Evolutionary conservation across 1,140 invertebrate species (phyloP).

Genomic region (Bombus confusus): DNA sequence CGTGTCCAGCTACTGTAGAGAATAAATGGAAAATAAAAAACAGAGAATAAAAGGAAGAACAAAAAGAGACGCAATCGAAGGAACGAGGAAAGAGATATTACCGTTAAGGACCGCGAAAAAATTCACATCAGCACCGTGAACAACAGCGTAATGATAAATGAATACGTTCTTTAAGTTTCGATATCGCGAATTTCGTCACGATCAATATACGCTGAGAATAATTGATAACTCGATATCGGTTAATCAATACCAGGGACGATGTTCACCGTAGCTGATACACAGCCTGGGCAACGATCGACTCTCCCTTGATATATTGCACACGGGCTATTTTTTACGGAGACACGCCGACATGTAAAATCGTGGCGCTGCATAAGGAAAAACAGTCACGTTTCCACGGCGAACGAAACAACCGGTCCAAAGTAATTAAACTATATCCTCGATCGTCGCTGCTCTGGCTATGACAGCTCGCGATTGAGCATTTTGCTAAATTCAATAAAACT

Average conservation of each 20-base stretch:
- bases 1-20: background rate
- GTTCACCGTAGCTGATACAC: background rate
- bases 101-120: background rate
- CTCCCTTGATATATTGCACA: background rate
- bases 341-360: conserved; percentile 21
- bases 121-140: conserved; percentile 2
- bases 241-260: conserved; percentile 23
- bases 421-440: conserved; percentile 25
- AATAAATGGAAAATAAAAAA: background rate
- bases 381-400: background rate
- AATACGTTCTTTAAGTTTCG: conserved; percentile 9
- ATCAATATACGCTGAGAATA: conserved; percentile 23
- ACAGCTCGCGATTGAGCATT: conserved; percentile 39
- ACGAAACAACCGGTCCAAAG: conserved; percentile 11
- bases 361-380: background rate
- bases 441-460: background rate
- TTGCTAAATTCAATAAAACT: conserved; percentile 24
- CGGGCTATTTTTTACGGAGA: conserved; percentile 9
- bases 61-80: too few species aligned
- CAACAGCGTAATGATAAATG: background rate
- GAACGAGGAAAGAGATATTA: background rate
- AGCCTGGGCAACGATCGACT: background rate
- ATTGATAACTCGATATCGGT: conserved; percentile 49
- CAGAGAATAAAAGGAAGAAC: too few species aligned
- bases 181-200: background rate